These are phyloP conservation scores for Hippolais icterina DNA, from an alignment of 2,113 vertebrate genomes.

Conservation along the genomic window DNA sequence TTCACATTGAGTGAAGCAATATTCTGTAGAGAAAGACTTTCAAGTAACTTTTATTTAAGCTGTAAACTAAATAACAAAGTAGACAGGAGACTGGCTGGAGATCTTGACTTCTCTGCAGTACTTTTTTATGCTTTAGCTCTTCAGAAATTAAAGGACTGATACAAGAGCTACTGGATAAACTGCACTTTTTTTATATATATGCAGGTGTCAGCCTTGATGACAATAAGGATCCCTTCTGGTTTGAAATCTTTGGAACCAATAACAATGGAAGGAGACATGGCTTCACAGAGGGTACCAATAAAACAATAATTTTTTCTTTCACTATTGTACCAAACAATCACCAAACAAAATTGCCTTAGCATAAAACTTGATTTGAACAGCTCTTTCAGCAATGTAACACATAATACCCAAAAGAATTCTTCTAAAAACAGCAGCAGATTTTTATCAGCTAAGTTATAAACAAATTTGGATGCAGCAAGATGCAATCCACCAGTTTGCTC, in stretches of 20 bases:
- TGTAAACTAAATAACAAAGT: neutral
- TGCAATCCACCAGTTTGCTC: neutral
- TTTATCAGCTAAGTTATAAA: neutral
- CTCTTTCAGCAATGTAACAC: neutral
- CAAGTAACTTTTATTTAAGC: neutral
- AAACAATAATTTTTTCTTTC: neutral
- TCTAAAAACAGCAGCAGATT: neutral
- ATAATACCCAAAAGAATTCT: neutral
- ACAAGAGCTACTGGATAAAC: neutral
- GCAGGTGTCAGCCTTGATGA: neutral
- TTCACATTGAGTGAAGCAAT: neutral
- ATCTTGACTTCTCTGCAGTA: neutral
- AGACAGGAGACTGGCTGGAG: neutral
- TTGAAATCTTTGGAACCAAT: neutral
- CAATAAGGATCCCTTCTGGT: neutral
- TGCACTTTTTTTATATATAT: neutral
- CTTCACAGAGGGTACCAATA: neutral
- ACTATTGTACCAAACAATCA: neutral
- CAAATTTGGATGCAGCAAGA: neutral
- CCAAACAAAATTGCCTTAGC: neutral
- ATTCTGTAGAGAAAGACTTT: neutral
- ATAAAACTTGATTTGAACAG: conserved; percentile 19
- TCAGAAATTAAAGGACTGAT: neutral
- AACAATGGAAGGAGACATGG: neutral
- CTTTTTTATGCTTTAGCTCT: neutral